These are phyloP conservation scores for Drosophila paracracens DNA, from an alignment of 2,888 invertebrate species.

Conservation along the genomic window DNA sequence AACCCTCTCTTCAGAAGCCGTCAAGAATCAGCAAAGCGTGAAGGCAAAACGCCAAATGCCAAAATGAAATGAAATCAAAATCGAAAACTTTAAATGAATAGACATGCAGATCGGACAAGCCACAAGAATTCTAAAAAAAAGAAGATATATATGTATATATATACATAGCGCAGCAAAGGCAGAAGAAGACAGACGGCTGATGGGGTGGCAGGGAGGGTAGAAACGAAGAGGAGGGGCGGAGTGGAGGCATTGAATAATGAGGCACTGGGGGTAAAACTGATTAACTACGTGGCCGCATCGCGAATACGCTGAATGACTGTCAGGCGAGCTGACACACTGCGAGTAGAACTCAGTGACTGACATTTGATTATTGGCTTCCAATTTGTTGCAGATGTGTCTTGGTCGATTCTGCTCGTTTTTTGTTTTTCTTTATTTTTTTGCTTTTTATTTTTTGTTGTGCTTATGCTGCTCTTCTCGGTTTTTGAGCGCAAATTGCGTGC, in stretches of 20 bases:
- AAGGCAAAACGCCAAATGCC: constrained; percentile 63
- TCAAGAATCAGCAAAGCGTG: constrained; percentile 61
- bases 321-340: constrained; percentile 38
- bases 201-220: constrained; percentile 1
- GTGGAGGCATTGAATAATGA: constrained; percentile 65
- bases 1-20: constrained; percentile 18
- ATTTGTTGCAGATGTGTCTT: constrained; percentile 78
- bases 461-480: constrained; percentile 2
- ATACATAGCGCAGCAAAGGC: not conserved
- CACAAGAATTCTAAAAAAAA: constrained; percentile 50
- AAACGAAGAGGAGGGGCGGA: constrained; percentile 5
- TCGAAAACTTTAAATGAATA: constrained; percentile 69
- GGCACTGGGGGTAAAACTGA: constrained; percentile 57
- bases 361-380: constrained; percentile 85
- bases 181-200: not conserved
- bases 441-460: not conserved
- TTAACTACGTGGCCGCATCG: constrained; percentile 61
- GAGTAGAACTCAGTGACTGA: constrained; percentile 74
- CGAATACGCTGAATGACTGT: constrained; percentile 44
- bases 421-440: constrained; percentile 3
- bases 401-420: constrained; percentile 30
- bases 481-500: constrained; percentile 72
- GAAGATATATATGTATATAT: constrained; percentile 2
- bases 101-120: constrained; percentile 74
- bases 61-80: constrained; percentile 67